These are phyloP conservation scores for Pecten maximus DNA, from an alignment of 2,888 invertebrate species.

Conservation along the genomic window DNA sequence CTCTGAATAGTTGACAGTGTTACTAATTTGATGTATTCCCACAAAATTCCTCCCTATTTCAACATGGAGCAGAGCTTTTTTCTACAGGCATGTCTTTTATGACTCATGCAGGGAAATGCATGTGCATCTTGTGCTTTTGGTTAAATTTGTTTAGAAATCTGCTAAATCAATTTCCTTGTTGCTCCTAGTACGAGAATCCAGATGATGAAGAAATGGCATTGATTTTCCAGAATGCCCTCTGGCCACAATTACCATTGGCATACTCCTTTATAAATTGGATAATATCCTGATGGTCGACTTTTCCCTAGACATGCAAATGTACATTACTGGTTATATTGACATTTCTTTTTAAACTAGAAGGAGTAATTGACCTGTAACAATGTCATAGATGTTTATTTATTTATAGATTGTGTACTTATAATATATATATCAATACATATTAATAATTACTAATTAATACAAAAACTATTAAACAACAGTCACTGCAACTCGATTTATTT, in stretches of 20 bases:
- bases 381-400: no score
- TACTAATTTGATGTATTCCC: not conserved
- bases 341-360: not conserved
- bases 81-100: not conserved
- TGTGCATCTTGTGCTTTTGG: slow-evolving; percentile 3
- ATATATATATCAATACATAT: no score
- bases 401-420: no score
- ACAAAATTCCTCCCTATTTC: not conserved
- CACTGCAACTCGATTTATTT: no score
- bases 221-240: not conserved
- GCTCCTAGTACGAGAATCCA: not conserved
- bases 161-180: not conserved
- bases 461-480: no score
- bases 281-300: not conserved
- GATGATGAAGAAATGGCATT: slow-evolving; percentile 2
- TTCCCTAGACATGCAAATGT: not conserved
- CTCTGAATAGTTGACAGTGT: not conserved
- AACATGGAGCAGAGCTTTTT: not conserved
- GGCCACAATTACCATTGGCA: not conserved
- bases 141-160: not conserved
- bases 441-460: no score
- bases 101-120: not conserved
- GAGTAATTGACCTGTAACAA: not conserved
- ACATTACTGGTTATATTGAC: not conserved
- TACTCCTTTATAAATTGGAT: not conserved